These are phyloP conservation scores for Oenanthe oenanthe DNA, from an alignment of 2,113 vertebrate genomes.

Conservation along the genomic window DNA sequence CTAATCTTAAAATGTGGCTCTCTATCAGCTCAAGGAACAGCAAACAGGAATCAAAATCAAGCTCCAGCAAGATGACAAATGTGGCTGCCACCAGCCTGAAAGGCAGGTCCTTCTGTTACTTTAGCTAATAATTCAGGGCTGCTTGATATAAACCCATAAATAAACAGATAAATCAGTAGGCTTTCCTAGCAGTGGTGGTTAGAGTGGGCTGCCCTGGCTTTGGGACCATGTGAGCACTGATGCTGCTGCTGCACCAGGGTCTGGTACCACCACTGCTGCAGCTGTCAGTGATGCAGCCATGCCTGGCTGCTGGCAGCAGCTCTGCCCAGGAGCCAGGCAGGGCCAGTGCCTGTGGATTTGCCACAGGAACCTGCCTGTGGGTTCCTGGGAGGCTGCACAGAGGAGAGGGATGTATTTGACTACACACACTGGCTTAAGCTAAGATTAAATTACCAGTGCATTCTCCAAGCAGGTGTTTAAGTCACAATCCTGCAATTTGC, in stretches of 20 bases:
- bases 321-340: not conserved
- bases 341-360: not conserved
- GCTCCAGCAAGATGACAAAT: not conserved
- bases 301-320: not conserved
- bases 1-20: not conserved
- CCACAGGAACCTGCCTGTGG: not conserved
- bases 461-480: not conserved
- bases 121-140: not conserved
- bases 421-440: not conserved
- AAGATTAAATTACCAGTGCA: not conserved
- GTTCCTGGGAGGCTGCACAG: not conserved
- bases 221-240: not conserved
- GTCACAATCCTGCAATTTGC: not conserved
- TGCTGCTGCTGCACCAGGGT: not conserved
- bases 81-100: not conserved
- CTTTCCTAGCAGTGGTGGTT: not conserved
- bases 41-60: constrained; percentile 11
- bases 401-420: not conserved
- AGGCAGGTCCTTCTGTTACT: not conserved
- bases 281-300: not conserved
- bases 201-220: not conserved
- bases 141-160: not conserved
- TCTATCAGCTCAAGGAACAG: not conserved
- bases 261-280: not conserved
- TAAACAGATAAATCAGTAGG: not conserved